Evolutionary conservation across 2,888 invertebrate genomes (phyloP).

Genomic region (Beris morrisii): DNA sequence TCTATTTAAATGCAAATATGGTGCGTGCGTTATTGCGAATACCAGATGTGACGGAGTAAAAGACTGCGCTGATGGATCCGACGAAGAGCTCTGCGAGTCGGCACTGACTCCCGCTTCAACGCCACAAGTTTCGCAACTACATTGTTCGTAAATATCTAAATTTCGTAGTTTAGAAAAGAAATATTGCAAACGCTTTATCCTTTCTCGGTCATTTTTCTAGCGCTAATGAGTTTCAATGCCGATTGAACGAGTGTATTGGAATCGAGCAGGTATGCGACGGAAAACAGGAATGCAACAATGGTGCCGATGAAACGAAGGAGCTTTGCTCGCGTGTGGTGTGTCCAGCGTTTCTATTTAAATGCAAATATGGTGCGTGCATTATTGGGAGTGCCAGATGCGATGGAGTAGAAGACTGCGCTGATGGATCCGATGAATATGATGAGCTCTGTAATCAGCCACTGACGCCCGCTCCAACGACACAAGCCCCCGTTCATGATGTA

Average conservation of each 20-base stretch:
- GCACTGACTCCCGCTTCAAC: too few species aligned
- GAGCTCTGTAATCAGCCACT: constrained; percentile 32
- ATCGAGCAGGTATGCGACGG: constrained; percentile 52
- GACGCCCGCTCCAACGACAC: too few species aligned
- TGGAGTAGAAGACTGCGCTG: constrained; percentile 45
- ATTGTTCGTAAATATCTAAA: too few species aligned
- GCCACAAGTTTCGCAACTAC: not conserved
- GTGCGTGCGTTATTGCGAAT: not conserved
- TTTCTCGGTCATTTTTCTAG: too few species aligned
- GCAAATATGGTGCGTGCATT: constrained; percentile 14
- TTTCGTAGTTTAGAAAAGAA: not conserved
- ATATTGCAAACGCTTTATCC: too few species aligned
- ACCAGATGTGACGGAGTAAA: constrained; percentile 51
- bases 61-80: constrained; percentile 32
- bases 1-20: constrained; percentile 24
- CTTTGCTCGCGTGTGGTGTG: not conserved
- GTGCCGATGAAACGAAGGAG: constrained; percentile 44
- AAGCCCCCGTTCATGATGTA: too few species aligned
- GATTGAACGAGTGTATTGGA: too few species aligned
- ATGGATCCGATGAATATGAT: constrained; percentile 31
- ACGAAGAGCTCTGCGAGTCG: constrained; percentile 36
- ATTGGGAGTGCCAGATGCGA: constrained; percentile 46
- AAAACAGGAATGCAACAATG: constrained; percentile 44
- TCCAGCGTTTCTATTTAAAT: constrained; percentile 10
- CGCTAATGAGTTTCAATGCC: too few species aligned